These are phyloP conservation scores for Poecilia gillii DNA, from an alignment of 2,797 vertebrate genomes.

Conservation along the genomic window DNA sequence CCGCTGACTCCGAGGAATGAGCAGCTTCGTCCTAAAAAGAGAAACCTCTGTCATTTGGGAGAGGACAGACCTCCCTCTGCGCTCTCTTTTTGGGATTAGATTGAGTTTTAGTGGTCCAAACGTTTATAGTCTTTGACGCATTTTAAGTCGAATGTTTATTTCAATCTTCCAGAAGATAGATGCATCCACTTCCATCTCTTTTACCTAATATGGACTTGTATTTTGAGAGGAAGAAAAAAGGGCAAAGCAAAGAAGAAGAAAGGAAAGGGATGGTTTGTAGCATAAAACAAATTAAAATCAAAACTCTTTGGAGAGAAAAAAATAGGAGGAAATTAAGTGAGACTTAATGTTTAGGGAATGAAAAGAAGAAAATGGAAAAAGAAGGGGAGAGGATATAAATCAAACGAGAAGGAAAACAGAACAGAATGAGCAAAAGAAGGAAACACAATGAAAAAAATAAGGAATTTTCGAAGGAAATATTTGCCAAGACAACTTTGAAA, in stretches of 20 bases:
- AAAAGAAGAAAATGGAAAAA: neutral
- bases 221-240: neutral
- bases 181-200: neutral
- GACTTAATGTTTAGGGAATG: neutral
- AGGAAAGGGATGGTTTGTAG: neutral
- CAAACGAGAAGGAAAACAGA: neutral
- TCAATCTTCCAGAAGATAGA: neutral
- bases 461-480: neutral
- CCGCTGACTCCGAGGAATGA: slow-evolving; percentile 47
- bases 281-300: neutral
- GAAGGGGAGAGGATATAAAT: neutral
- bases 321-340: too few relatives aligned
- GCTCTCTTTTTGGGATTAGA: neutral
- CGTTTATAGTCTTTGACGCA: neutral
- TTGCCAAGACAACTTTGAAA: slow-evolving; percentile 1
- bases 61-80: neutral
- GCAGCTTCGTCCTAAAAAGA: slow-evolving; percentile 26
- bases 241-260: neutral
- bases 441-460: neutral
- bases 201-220: slow-evolving; percentile 1
- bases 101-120: neutral
- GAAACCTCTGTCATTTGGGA: slow-evolving; percentile 13
- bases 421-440: neutral
- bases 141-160: neutral
- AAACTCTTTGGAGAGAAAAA: neutral